Conservation (phyloP, 2,888 invertebrate genomes). For the Caenorhabditis sp. region DNA sequence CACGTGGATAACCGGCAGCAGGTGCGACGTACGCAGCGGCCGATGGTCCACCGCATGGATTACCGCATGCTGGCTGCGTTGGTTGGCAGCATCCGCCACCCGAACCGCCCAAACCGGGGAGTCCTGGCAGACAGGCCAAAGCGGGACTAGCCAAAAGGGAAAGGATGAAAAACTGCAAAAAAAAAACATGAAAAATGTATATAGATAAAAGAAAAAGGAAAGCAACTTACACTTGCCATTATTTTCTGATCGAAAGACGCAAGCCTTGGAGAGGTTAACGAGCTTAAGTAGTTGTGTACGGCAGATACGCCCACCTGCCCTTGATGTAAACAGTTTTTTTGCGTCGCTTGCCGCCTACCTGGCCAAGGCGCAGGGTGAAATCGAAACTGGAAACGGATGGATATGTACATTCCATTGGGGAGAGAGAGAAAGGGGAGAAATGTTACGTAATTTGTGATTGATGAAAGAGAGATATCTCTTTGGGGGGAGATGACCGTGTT, state of each 20-base stretch:
- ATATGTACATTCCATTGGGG: background rate
- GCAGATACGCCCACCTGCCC: background rate
- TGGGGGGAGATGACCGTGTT: background rate
- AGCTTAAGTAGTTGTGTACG: background rate
- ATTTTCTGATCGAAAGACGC: background rate
- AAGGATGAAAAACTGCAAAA: constrained; percentile 46
- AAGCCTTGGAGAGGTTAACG: background rate
- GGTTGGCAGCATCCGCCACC: constrained; percentile 44
- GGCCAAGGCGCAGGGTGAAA: background rate
- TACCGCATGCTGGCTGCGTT: constrained; percentile 38
- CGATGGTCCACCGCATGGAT: constrained; percentile 46
- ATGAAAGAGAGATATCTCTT: background rate
- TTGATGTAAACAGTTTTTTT: background rate
- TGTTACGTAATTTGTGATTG: background rate
- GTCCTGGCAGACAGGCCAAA: constrained; percentile 45
- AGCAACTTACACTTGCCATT: background rate
- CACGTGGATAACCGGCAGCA: constrained; percentile 37
- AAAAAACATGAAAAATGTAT: constrained; percentile 11
- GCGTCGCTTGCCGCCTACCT: background rate
- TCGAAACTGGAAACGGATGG: background rate
- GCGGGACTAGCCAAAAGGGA: constrained; percentile 44
- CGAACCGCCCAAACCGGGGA: constrained; percentile 38
- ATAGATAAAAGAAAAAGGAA: background rate
- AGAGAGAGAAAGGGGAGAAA: background rate
- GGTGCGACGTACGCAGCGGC: constrained; percentile 36